Percentiles rank a stretch among this genome's conserved stretches.
phyloP scores from a whole-genome alignment of 2,888 invertebrate genomes.

The Tromatobia lineatoria region DNA sequence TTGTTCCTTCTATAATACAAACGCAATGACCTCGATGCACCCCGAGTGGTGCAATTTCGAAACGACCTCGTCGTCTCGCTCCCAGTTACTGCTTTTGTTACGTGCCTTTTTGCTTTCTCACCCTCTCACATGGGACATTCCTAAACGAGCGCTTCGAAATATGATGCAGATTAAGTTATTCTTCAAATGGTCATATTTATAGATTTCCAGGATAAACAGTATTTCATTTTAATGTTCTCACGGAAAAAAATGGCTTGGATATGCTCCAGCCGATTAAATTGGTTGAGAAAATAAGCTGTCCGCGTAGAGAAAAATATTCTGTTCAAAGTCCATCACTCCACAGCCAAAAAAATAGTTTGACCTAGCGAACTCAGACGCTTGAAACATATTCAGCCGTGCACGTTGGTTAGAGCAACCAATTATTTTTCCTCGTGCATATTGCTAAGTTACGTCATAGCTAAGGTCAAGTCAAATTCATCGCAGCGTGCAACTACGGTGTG shows the following conservation, averaged over 20 bases:
- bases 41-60: slow-evolving; percentile 47
- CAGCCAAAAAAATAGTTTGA: too few relatives aligned
- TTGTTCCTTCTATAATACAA: slow-evolving; percentile 60
- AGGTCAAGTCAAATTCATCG: not conserved
- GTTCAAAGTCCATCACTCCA: too few relatives aligned
- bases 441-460: too few relatives aligned
- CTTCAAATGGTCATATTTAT: not conserved
- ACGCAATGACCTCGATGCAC: slow-evolving; percentile 65
- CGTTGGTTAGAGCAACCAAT: too few relatives aligned
- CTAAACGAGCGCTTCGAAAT: not conserved
- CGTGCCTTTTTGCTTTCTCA: slow-evolving; percentile 13
- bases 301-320: too few relatives aligned
- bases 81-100: slow-evolving; percentile 44
- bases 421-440: too few relatives aligned
- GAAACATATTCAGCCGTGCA: too few relatives aligned
- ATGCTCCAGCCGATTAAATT: too few relatives aligned
- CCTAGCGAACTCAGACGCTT: too few relatives aligned
- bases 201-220: too few relatives aligned
- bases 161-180: not conserved
- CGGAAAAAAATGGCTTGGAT: too few relatives aligned
- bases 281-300: too few relatives aligned
- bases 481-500: not conserved
- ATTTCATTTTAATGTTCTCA: not conserved
- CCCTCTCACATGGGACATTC: not conserved
- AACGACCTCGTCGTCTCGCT: slow-evolving; percentile 30